Evolutionary conservation across 2,888 invertebrate genomes (phyloP), one percentile per base, ranked within the genome.

Genomic region (Digitonthophagus gazella): DNA sequence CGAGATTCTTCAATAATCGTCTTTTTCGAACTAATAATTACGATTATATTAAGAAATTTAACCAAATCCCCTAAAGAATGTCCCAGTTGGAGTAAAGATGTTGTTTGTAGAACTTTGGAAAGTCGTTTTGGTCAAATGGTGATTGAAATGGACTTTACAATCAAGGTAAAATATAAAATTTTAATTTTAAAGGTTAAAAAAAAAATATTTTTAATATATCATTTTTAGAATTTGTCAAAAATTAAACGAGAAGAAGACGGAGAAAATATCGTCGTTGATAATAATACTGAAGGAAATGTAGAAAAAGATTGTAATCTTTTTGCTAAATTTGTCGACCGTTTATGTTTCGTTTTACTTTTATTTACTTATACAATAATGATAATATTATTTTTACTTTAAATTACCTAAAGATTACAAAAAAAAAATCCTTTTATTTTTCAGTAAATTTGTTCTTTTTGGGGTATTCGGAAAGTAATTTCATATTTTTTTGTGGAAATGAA

Each of bases 221-320:
- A 15, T 16, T 61, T 61, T 8, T 68, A 81, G 81, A 76, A 76
- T 54, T 72, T 77, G 11, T 78, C 78, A 8, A 72, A 73, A 20
- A 78, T 76, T 11, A 76, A 79, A 70, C 78, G 78, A 18, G 80
- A 81, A 54, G 82, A 82, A 67, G 82, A 82, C 70, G 78, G 77
- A 3, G 71, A 72, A 2, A 75, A 72, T 56, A 73, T 77, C 16
- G 71, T 77, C 3, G 74, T n/a, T n/a, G n/a, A n/a, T n/a, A n/a
- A 74, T 61, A 71, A 73, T 58, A 68, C 68, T 6, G 16, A 61
- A 18, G 54, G 28, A 11, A 54, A 68, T 15, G 61, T 19, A 14
- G 22, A 68, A 54, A 8, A 65, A 16, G 81, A 81, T 67, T 82
- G 81, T 81, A 69, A 75, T 3, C 66, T 82, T 28, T 79, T 83